phyloP scores from a whole-genome alignment of 2,113 vertebrate genomes.

The Aphelocoma coerulescens region DNA sequence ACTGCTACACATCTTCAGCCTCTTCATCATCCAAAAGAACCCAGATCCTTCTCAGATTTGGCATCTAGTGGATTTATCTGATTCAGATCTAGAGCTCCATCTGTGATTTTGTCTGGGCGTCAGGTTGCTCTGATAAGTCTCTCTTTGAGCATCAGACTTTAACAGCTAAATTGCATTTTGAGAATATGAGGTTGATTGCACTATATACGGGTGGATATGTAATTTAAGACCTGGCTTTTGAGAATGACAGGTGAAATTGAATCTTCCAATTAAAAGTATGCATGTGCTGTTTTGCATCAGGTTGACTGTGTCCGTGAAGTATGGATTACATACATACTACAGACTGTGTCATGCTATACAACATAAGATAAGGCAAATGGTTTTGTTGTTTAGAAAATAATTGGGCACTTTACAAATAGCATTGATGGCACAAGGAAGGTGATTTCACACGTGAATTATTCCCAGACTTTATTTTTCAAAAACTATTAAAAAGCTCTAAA shows the following conservation, averaged over 20 bases:
- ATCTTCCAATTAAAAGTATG: conserved; percentile 1
- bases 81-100: conserved; percentile 39
- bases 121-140: conserved; percentile 18
- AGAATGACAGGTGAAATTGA: conserved; percentile 25
- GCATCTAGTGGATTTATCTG: conserved; percentile 73
- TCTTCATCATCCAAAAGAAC: conserved; percentile 65
- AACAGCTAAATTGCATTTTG: conserved; percentile 38
- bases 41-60: conserved; percentile 73
- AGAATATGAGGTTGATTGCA: conserved; percentile 37
- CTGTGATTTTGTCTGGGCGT: conserved; percentile 23
- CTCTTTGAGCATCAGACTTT: not conserved
- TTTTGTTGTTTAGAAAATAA: conserved; percentile 62
- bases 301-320: conserved; percentile 13
- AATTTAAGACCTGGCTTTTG: conserved; percentile 44
- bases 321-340: conserved; percentile 5
- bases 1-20: conserved; percentile 59
- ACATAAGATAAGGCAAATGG: conserved; percentile 68
- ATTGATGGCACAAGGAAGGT: conserved; percentile 52
- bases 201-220: conserved; percentile 48
- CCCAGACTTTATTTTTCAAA: conserved; percentile 33
- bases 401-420: conserved; percentile 65
- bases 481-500: conserved; percentile 41
- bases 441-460: conserved; percentile 30
- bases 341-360: conserved; percentile 9
- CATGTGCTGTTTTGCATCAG: conserved; percentile 21